phyloP scores from a whole-genome alignment of 1,140 invertebrate species.

The Thaumatotibia leucotreta region DNA sequence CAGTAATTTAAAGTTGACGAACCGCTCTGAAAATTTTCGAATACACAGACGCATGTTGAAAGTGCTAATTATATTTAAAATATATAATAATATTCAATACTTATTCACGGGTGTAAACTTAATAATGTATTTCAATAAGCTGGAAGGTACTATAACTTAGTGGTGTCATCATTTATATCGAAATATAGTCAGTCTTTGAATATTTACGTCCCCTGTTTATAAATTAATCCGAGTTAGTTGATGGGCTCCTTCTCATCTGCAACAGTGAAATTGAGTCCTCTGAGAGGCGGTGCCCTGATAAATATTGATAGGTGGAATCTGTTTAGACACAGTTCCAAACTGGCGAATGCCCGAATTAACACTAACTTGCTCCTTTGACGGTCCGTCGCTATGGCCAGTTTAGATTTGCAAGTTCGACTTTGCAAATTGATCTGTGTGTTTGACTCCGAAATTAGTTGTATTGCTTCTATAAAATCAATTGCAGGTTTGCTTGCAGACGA shows the following conservation, averaged over 20 bases:
- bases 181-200: too few relatives aligned
- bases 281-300: conserved; percentile 20
- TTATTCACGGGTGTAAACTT: too few relatives aligned
- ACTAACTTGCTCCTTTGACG: conserved; percentile 47
- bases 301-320: conserved; percentile 41
- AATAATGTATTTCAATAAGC: too few relatives aligned
- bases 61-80: too few relatives aligned
- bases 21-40: too few relatives aligned
- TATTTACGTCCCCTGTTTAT: not conserved
- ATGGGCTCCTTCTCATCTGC: not conserved
- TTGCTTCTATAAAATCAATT: too few relatives aligned
- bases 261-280: conserved; percentile 6
- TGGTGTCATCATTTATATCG: too few relatives aligned
- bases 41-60: too few relatives aligned
- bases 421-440: not conserved
- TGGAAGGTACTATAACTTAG: too few relatives aligned
- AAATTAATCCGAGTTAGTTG: not conserved
- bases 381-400: conserved; percentile 30
- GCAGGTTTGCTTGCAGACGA: too few relatives aligned
- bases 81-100: too few relatives aligned
- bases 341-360: conserved; percentile 43
- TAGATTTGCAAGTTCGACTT: not conserved
- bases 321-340: conserved; percentile 23
- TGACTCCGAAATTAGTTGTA: conserved; percentile 31
- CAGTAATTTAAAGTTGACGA: too few relatives aligned